Conservation (phyloP, 2,888 invertebrate genomes). For the Tachina fera region DNA sequence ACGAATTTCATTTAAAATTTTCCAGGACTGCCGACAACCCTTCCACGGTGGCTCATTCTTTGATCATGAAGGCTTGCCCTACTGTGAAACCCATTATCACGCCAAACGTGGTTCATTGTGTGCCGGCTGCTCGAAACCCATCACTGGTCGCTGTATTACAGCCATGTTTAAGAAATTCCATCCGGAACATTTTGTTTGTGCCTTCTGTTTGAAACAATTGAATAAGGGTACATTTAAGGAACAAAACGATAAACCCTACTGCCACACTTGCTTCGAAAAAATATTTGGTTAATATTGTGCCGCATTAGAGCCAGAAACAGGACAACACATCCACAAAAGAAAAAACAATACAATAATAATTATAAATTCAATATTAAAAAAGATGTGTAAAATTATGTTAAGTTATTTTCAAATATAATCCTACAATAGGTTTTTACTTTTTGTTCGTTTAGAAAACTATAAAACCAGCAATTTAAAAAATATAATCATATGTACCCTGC, state of each 20-base stretch:
- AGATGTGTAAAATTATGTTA: not conserved
- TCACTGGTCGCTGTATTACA: slow-evolving; percentile 98
- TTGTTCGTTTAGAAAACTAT: not conserved
- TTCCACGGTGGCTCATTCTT: slow-evolving; percentile 99
- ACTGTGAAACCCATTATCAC: slow-evolving; percentile 99
- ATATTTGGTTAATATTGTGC: slow-evolving; percentile 90
- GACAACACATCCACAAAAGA: slow-evolving; percentile 5
- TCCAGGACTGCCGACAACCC: slow-evolving; percentile 97
- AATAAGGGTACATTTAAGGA: slow-evolving; percentile 99
- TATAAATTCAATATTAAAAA: not conserved
- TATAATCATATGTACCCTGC: too few species aligned
- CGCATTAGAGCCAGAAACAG: not conserved
- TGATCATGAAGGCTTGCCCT: slow-evolving; percentile 98
- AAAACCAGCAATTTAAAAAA: not conserved
- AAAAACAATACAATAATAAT: not conserved
- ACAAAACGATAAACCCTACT: slow-evolving; percentile 99
- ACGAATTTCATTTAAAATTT: slow-evolving; percentile 69
- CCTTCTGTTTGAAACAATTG: slow-evolving; percentile 98
- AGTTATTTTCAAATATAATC: not conserved
- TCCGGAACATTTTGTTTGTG: slow-evolving; percentile 99
- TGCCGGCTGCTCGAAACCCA: slow-evolving; percentile 98
- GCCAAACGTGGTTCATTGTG: slow-evolving; percentile 98
- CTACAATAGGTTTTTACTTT: not conserved
- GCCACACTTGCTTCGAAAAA: slow-evolving; percentile 98
- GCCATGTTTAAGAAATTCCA: slow-evolving; percentile 99